Evolutionary conservation across 2,888 invertebrate species (phyloP).

Genomic region (Caenorhabditis sp.): DNA sequence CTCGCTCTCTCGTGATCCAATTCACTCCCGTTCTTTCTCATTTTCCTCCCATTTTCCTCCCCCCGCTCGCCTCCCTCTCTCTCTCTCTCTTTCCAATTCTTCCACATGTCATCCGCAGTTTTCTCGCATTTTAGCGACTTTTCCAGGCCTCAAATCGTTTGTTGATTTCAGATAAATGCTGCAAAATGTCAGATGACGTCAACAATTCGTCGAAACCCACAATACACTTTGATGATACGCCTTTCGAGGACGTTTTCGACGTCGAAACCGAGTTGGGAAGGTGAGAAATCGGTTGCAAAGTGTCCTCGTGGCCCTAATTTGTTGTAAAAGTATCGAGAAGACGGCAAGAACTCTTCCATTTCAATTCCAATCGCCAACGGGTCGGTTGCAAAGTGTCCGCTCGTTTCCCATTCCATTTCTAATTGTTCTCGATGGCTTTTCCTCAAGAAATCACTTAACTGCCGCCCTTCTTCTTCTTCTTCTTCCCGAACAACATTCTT

Average conservation of each 20-base stretch:
- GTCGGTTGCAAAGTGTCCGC: no score
- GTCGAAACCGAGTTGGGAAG: slow-evolving; percentile 83
- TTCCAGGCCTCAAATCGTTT: background rate
- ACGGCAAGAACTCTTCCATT: no score
- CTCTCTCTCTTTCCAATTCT: background rate
- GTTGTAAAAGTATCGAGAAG: background rate
- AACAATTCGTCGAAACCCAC: slow-evolving; percentile 17
- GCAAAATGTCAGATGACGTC: slow-evolving; percentile 58
- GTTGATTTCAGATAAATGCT: slow-evolving; percentile 41
- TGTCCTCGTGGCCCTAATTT: no score
- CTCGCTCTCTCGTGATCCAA: no score
- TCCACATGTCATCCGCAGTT: background rate
- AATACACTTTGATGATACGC: slow-evolving; percentile 79
- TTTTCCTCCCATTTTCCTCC: background rate
- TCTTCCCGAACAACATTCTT: no score
- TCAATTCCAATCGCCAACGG: no score
- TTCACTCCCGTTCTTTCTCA: no score
- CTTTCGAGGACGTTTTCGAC: slow-evolving; percentile 82
- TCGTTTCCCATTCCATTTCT: no score
- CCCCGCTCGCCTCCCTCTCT: background rate
- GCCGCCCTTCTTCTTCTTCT: no score
- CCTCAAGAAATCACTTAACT: no score
- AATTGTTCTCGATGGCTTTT: no score
- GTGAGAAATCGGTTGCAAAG: slow-evolving; percentile 73
- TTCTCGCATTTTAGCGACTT: background rate